Evolutionary conservation across 2,888 invertebrate genomes (phyloP), one percentile per base, ranked within the genome.

Genomic region (Bembecia ichneumoniformis): DNA sequence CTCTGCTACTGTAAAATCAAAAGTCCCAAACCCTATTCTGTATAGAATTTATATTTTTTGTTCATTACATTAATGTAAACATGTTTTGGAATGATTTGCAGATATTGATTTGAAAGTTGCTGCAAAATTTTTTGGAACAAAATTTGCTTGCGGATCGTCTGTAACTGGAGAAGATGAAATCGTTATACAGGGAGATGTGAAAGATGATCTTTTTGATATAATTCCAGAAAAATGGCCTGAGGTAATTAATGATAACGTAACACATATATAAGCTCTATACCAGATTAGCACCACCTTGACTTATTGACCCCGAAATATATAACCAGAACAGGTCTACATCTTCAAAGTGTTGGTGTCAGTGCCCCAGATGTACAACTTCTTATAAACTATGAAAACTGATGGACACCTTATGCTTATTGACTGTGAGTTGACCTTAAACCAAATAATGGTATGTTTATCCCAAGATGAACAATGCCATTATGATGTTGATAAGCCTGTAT

Each of bases 131-230:
- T 99, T 99, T 87, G 97, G 98, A 43, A 95, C 96, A 51, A 96
- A 95, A 81, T 99, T 99, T 88, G 98, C 99, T 3, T 99, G 99
- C 83, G 99, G 99, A n/a, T 97, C 98, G 5, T 99, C 99, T 9
- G 98, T 99, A 1, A 98, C 98, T 34, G 98, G 97, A 4, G 97
- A 98, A 60, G 99, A 99, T 89, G 99, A 99, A 84, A 99, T 99
- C 71, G 99, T 99, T 46, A 98, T 99, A 71, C 99, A 99, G 82
- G 99, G 98, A 49, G 98, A 99, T 86, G 97, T 99, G 0, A 98
- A 99, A 82, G 98, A 99, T 88, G 99, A 99, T 64, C 87, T 99
- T 17, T 96, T 97, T 82, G 99, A 99, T 87, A 92, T 99, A 57
- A 96, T 99, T 71, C 97, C 98, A 49, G 98, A 98, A 67, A 99